Conservation (phyloP, 2,797 vertebrate species). For the Poecilia gillii region DNA sequence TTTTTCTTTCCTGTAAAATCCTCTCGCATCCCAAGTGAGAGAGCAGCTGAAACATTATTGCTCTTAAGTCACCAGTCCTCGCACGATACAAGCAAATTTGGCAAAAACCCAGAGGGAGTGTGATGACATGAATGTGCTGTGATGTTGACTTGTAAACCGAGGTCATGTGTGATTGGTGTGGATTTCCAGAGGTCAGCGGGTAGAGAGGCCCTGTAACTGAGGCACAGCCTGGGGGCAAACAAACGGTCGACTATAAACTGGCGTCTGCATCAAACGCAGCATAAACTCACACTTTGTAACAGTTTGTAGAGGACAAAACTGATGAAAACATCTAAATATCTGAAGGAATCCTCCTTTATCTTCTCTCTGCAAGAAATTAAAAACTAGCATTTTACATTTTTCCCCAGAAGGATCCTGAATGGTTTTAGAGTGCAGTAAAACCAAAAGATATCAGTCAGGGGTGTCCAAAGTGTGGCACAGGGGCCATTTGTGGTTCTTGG, state of each 20-base stretch:
- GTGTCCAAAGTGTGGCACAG: no score
- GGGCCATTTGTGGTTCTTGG: no score
- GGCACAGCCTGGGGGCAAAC: neutral
- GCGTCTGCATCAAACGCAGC: neutral
- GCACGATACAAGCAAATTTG: neutral
- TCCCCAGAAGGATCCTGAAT: neutral
- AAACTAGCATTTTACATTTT: neutral
- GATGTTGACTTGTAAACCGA: neutral
- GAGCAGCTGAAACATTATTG: neutral
- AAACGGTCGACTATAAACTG: neutral
- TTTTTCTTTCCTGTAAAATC: neutral
- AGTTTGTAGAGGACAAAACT: neutral
- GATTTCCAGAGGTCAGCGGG: neutral
- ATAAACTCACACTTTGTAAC: neutral
- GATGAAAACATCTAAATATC: neutral
- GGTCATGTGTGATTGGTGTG: neutral
- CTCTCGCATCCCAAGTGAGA: no score
- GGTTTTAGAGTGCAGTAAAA: neutral
- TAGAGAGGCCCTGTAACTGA: neutral
- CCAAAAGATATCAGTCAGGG: neutral
- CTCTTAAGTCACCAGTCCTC: neutral
- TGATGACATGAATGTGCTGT: constrained; percentile 3
- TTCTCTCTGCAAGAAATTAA: neutral
- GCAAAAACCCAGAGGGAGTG: constrained; percentile 6
- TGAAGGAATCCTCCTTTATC: neutral